phyloP scores from a whole-genome alignment of 2,113 vertebrate genomes.

The Cnemophilus loriae region DNA sequence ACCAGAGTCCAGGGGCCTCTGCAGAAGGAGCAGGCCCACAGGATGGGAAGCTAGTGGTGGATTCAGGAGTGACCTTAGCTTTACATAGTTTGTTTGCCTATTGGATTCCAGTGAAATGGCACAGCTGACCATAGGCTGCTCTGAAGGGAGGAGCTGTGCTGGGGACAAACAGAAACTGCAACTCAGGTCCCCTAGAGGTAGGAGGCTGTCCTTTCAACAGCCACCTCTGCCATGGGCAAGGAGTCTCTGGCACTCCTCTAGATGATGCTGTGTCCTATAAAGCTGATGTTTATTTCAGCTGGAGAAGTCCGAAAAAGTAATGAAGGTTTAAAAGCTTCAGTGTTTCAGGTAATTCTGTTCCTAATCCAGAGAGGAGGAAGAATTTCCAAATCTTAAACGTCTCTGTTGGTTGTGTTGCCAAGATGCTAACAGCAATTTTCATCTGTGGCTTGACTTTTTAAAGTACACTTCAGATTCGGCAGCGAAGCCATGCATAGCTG shows the following conservation, averaged over 20 bases:
- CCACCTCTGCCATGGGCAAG: neutral
- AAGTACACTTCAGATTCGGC: neutral
- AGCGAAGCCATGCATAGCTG: rapidly evolving
- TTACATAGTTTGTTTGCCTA: neutral
- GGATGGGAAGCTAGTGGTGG: neutral
- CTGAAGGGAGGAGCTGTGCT: neutral
- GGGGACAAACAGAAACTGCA: neutral
- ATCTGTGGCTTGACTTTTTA: neutral
- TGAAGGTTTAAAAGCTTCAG: neutral
- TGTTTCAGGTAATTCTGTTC: neutral
- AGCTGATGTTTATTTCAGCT: neutral
- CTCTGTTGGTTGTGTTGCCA: neutral
- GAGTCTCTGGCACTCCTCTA: neutral
- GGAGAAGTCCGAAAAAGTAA: neutral
- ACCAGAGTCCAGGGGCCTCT: neutral
- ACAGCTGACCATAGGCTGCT: neutral
- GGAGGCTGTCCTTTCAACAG: neutral
- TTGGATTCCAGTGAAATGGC: neutral
- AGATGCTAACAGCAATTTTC: neutral
- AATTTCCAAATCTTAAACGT: neutral
- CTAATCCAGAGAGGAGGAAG: neutral
- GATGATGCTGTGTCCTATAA: neutral
- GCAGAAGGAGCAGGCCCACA: neutral
- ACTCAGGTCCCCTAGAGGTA: neutral
- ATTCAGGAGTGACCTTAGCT: neutral